Percentiles rank a stretch among this genome's conserved stretches.
phyloP scores from a whole-genome alignment of 2,113 vertebrate genomes.

The Chloropsis cyanopogon region DNA sequence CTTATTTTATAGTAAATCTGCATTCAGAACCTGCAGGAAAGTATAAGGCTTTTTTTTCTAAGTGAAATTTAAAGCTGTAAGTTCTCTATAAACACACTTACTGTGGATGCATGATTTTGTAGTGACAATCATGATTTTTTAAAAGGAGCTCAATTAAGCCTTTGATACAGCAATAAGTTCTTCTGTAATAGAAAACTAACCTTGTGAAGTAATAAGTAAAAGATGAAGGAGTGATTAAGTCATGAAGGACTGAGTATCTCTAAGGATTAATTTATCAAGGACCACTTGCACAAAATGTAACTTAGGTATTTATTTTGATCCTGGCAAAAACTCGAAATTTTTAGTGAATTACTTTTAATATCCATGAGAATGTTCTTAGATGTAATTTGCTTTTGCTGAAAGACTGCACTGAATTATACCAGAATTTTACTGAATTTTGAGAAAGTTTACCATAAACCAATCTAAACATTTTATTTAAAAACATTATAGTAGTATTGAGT shows the following conservation, averaged over 20 bases:
- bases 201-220: conserved; percentile 30
- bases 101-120: conserved; percentile 70
- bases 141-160: conserved; percentile 72
- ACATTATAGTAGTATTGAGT: neutral
- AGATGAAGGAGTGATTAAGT: conserved; percentile 47
- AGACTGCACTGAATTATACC: neutral
- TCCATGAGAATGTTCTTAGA: neutral
- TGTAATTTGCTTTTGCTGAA: neutral
- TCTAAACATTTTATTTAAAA: neutral
- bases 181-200: conserved; percentile 53
- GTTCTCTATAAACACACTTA: conserved; percentile 69
- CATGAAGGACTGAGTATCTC: conserved; percentile 20
- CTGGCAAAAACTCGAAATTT: conserved; percentile 38
- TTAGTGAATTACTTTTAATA: conserved; percentile 30
- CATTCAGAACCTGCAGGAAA: conserved; percentile 78
- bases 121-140: conserved; percentile 69
- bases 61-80: conserved; percentile 76
- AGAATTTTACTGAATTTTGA: neutral
- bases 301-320: conserved; percentile 58
- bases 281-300: conserved; percentile 10
- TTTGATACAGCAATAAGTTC: conserved; percentile 67
- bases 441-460: neutral
- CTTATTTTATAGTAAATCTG: conserved; percentile 84
- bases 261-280: conserved; percentile 33
- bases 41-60: conserved; percentile 67